Evolutionary conservation across 2,888 invertebrate genomes (phyloP).

Genomic region (Slavum lentiscoides): DNA sequence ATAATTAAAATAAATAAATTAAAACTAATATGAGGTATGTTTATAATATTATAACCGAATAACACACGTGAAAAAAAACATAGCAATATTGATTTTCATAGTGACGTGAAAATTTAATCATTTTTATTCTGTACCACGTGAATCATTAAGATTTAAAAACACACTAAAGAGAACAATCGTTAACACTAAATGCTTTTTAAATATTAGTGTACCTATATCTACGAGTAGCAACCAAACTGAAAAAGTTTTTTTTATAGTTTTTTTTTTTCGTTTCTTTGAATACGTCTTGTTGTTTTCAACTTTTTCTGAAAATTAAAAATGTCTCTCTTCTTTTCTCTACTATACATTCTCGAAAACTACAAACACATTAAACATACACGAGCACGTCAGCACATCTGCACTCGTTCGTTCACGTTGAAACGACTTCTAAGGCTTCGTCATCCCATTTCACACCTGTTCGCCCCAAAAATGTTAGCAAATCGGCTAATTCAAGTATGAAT

Average conservation of each 20-base stretch:
- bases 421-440: constrained; percentile 13
- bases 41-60: too few relatives aligned
- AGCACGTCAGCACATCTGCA: constrained; percentile 22
- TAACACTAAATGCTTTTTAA: background rate
- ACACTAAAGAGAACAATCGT: background rate
- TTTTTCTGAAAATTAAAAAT: constrained; percentile 1
- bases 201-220: background rate
- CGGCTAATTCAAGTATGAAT: constrained; percentile 14
- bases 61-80: too few relatives aligned
- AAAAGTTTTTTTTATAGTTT: background rate
- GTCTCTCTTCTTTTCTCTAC: background rate
- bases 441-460: constrained; percentile 14
- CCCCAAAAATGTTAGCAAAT: constrained; percentile 19
- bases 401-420: constrained; percentile 25
- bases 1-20: too few relatives aligned
- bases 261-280: background rate
- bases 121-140: too few relatives aligned
- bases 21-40: too few relatives aligned
- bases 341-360: background rate
- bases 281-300: constrained; percentile 20
- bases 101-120: too few relatives aligned
- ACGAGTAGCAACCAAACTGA: background rate
- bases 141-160: background rate
- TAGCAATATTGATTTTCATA: too few relatives aligned
- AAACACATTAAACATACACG: constrained; percentile 33